Evolutionary conservation across 2,888 invertebrate genomes (phyloP).

Genomic region (Macrophya alboannulata): DNA sequence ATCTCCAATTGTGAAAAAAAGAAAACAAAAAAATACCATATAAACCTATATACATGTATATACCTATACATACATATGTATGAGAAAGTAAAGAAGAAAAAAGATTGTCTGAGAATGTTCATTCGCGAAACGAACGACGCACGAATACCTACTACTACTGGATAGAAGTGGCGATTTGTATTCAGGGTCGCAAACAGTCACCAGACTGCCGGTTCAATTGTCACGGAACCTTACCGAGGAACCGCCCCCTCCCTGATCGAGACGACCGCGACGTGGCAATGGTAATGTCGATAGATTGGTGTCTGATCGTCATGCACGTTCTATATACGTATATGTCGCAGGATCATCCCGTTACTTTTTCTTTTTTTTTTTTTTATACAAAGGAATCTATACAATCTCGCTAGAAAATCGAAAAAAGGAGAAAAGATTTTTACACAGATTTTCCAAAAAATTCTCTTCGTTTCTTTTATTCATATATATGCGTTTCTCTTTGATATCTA

Average conservation of each 20-base stretch:
- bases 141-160: constrained; percentile 41
- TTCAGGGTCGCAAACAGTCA: constrained; percentile 55
- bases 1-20: constrained; percentile 10
- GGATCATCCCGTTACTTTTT: background rate
- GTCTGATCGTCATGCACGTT: background rate
- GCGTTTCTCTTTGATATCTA: background rate
- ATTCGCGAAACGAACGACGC: constrained; percentile 37
- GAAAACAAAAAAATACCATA: background rate
- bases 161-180: constrained; percentile 53
- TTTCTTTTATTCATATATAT: background rate
- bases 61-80: background rate
- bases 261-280: constrained; percentile 30
- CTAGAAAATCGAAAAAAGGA: background rate
- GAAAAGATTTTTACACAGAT: background rate
- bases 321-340: constrained; percentile 6
- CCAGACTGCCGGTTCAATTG: constrained; percentile 54
- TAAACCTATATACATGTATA: background rate
- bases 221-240: constrained; percentile 27
- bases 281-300: constrained; percentile 15
- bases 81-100: constrained; percentile 2
- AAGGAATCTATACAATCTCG: background rate
- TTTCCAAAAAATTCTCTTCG: background rate
- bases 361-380: background rate
- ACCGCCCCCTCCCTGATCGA: constrained; percentile 24
- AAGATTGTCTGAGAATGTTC: constrained; percentile 53